Base-by-base conservation (phyloP, 2,113 vertebrate species). In the Scomber colias region DNA sequence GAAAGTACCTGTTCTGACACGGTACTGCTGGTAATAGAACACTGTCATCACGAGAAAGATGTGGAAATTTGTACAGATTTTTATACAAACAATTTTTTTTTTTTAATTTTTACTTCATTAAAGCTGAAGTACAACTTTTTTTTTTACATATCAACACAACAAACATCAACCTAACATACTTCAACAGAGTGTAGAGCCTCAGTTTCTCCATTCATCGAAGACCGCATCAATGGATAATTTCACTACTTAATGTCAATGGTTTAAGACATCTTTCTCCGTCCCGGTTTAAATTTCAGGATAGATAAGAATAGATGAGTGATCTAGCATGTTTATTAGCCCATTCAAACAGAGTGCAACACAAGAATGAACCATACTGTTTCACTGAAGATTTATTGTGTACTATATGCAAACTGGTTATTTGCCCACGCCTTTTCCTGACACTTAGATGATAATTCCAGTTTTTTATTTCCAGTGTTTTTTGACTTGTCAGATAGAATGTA, bases 1-100 rank as follows among this genome's bases (percentile, higher is more conserved):
- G 96, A 65, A 97, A 97, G 79, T 98, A 96, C 84, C 91, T 98
- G 60, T 97, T 97, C 91, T 98, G 94, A 92, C n/a, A 0, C 12
- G 53, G n/a, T 5, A 19, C 57, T 67, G 19, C 11, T 31, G 11
- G 13, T 46, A 48, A 48, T 2, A 1, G 12, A 24, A 16, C 40
- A 3, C 60, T 19, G 3, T n/a, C 57, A 40, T 40, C 35, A 1
- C 8, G 35, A 9, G 35, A 40, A 40, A 40, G 6, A 40, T 40
- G 35, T 40, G 35, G 35, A 40, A 35, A 40, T 7, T 40, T 40
- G 35, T 40, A 40, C 35, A 40, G 71, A 77, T 67, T 72, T 81
- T 45, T 62, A 44, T 45, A 72, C 60, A 2, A 27, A 5, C 13
- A 54, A 73, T 27, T 69, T 3, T 46, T 27, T 61, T 40, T 30